Evolutionary conservation across 53 echinoderm and acorn worm species (phyloP), one percentile per base, ranked within the genome.

Genomic region (Astropecten irregularis): DNA sequence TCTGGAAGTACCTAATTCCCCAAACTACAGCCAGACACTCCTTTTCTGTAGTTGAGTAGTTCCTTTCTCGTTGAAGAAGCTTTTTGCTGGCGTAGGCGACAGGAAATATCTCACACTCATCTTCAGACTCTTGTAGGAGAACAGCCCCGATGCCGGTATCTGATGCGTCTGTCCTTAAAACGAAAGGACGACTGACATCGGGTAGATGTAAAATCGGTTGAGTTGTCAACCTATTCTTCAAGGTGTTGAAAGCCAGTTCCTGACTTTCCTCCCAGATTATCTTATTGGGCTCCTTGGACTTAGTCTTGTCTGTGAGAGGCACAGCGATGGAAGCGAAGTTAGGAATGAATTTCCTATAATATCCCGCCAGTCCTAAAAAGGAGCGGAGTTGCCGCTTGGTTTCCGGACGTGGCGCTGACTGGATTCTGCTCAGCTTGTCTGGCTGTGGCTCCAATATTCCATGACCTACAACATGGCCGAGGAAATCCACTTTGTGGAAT

Each of bases 21-120:
- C 79, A 77, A 8, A 77, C 79, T n/a, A n/a, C n/a, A n/a, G n/a
- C n/a, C 1, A 77, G 26, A 40, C 79, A 77, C 23, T 60, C 79
- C 23, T 40, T 60, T 1, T 77, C 79, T 23, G 38, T 44, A 32
- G 60, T 32, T 1, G 30, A 60, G 11, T 60, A 60, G 30, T 60
- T 29, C 16, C 15, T 29, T 26, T 60, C 60, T 13, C 60, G 30
- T 31, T 21, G 32, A 2, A 60, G 60, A 13, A 30, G 60, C 30
- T 60, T 60, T 26, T 32, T 60, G 33, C 60, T 60, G 2, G 60
- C 38, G 30, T 54, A 74, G 20, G 54, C 51, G 16, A 74, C 35
- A 15, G 51, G n/a, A n/a, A n/a, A n/a, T n/a, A n/a, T n/a, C n/a
- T n/a, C n/a, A n/a, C n/a, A n/a, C n/a, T n/a, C n/a, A n/a, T n/a